Conservation (phyloP, 2,113 vertebrate species). For the Charina bottae region DNA sequence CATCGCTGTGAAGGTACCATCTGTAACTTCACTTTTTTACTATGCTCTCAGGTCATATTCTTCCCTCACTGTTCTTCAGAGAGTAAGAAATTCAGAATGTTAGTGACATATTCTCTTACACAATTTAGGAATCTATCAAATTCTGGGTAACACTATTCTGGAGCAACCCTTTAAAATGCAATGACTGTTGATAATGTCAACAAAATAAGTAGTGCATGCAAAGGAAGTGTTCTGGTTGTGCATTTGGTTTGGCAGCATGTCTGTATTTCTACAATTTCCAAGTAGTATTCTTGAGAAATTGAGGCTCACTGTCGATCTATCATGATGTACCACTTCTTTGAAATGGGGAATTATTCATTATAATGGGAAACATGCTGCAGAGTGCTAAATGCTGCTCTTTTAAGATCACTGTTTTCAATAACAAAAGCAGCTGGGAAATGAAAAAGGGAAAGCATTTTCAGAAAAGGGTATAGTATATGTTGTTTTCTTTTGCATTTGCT, state of each 20-base stretch:
- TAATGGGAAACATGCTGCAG: not conserved
- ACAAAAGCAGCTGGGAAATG: not conserved
- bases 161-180: not conserved
- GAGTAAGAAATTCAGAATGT: not conserved
- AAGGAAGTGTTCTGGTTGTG: not conserved
- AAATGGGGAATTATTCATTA: not conserved
- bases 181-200: not conserved
- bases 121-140: not conserved
- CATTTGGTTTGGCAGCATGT: not conserved
- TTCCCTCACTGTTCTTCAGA: not conserved
- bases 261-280: not conserved
- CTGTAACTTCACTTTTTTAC: not conserved
- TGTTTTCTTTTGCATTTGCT: not conserved
- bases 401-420: not conserved
- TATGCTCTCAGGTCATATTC: not conserved
- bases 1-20: not conserved
- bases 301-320: not conserved
- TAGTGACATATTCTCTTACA: not conserved
- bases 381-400: not conserved
- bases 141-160: not conserved
- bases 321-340: not conserved
- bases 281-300: not conserved
- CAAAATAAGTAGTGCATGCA: not conserved
- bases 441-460: not conserved
- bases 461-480: not conserved